Evolutionary conservation across 1,140 invertebrate genomes (phyloP), one percentile per base, ranked within the genome.

Genomic region (Drosophila kepulauana): DNA sequence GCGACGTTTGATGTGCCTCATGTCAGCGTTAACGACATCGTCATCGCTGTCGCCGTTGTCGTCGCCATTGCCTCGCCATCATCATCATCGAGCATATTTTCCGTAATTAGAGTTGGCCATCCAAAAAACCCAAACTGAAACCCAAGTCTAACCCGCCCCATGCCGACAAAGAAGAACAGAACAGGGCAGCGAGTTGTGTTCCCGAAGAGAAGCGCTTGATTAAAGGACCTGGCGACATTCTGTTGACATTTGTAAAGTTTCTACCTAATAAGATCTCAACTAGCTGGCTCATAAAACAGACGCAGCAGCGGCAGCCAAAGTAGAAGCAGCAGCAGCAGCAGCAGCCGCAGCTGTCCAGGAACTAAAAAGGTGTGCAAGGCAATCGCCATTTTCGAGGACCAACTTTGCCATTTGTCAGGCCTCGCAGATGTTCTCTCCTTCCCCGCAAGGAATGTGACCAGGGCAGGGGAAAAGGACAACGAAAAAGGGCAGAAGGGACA

Each of bases 231-330:
- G 59, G 51, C 69, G 64, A 79, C 80, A 88, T 78, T 84, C 69
- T 87, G 84, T 88, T 88, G 84, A 88, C 84, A 84, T 88, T 88
- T 67, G 65, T 65, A 88, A 88, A 88, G 80, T 88, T 88, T 74
- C 43, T 65, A 71, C 72, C 72, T 75, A 75, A 71, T 71, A 75
- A 75, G 59, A 75, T 75, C 68, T 75, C 59, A 71, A 59, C 73
- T 75, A 71, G 72, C 66, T 69, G 58, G 66, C 71, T 74, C 71
- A 74, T 74, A 74, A 74, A 74, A 68, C 71, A 54, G 51, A 43
- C 41, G 41, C 41, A 43, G 51, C 30, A 54, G 28, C 51, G 3
- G 35, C 35, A 7, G 30, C 30, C 6, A 33, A 33, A 33, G 30
- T 33, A 7, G 30, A 73, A 73, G 59, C 70, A 52, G 28, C 51